A percentile compares a stretch with the other conserved stretches of the same genome.
Conservation (phyloP, 1,140 invertebrate genomes). For the Radopholus similis region DNA sequence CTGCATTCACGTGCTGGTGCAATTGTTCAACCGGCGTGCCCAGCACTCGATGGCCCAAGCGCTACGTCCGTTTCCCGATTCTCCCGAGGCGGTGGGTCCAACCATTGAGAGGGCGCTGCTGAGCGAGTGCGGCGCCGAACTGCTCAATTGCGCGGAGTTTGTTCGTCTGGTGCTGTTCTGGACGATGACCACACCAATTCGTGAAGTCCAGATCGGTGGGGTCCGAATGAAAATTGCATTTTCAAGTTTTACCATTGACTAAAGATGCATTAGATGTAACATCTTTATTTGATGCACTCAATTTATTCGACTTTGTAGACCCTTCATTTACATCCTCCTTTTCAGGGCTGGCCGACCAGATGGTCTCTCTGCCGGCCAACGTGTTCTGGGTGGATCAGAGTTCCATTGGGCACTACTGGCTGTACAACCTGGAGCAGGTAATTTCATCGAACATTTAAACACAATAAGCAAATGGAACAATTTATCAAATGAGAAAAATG, state of each 20-base stretch:
- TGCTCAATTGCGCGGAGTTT: neutral
- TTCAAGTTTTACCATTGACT: neutral
- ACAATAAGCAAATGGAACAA: too few species aligned
- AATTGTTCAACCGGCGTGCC: neutral
- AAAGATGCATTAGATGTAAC: neutral
- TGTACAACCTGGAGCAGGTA: too few species aligned
- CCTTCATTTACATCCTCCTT: neutral
- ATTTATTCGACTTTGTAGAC: too few species aligned
- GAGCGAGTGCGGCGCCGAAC: neutral
- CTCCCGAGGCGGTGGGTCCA: neutral
- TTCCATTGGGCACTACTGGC: slow-evolving; percentile 13
- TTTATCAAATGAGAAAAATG: too few species aligned
- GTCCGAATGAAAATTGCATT: neutral
- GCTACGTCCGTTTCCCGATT: neutral
- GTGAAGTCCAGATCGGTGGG: neutral
- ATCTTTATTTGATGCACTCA: neutral
- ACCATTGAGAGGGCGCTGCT: neutral
- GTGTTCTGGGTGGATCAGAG: slow-evolving; percentile 7
- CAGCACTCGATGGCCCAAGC: neutral
- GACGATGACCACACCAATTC: neutral
- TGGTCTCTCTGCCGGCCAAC: slow-evolving; percentile 9
- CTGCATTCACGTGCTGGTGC: neutral
- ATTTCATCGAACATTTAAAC: too few species aligned
- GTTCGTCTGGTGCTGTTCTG: slow-evolving; percentile 1
- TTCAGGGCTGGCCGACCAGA: neutral